phyloP scores from a whole-genome alignment of 2,113 vertebrate genomes.

The Lepisosteus oculatus region DNA sequence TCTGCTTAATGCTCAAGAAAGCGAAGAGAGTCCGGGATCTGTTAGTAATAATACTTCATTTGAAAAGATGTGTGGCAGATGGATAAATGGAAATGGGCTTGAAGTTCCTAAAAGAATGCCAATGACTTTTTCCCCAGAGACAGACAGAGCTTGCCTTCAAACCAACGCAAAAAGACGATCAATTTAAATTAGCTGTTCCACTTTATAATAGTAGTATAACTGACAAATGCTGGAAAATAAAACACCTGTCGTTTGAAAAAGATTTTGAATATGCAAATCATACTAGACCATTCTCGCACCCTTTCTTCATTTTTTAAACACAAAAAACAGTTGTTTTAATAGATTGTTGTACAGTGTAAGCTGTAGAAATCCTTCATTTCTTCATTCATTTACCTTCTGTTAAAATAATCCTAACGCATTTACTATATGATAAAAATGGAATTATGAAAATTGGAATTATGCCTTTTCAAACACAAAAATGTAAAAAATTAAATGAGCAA shows the following conservation, averaged over 20 bases:
- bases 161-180: neutral
- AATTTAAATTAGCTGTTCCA: neutral
- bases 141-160: neutral
- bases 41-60: constrained; percentile 1
- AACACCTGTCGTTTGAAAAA: neutral
- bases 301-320: too few relatives aligned
- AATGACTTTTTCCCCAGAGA: neutral
- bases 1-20: constrained; percentile 2
- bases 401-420: too few relatives aligned
- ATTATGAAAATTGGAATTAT: too few relatives aligned
- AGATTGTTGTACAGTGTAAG: too few relatives aligned
- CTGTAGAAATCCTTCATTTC: too few relatives aligned
- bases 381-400: too few relatives aligned
- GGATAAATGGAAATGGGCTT: constrained; percentile 6
- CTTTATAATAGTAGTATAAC: neutral
- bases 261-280: too few relatives aligned
- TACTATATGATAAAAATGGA: too few relatives aligned
- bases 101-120: neutral
- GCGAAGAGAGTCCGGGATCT: neutral
- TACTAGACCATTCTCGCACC: too few relatives aligned
- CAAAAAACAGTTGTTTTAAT: too few relatives aligned
- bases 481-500: too few relatives aligned
- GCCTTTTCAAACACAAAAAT: too few relatives aligned
- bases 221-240: neutral
- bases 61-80: constrained; percentile 4